These are phyloP conservation scores for Drosophila sp. DNA, from an alignment of 1,140 invertebrate species.

Conservation along the genomic window DNA sequence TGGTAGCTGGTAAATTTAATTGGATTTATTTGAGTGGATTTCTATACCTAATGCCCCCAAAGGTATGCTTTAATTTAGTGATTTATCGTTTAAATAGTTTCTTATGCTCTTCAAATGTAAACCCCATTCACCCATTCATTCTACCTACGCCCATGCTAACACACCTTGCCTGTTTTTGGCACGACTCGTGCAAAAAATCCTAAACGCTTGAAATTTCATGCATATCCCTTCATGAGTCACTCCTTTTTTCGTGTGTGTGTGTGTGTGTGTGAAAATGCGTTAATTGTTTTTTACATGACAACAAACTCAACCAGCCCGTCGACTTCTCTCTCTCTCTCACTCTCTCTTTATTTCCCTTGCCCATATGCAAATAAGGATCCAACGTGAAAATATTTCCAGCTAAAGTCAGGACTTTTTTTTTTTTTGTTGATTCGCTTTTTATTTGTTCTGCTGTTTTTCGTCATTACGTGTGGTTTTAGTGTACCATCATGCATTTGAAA, in stretches of 20 bases:
- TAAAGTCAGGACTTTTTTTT: conserved; percentile 18
- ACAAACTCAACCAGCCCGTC: conserved; percentile 28
- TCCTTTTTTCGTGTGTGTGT: conserved; percentile 24
- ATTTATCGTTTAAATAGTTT: too few species aligned
- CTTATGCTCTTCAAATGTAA: too few species aligned
- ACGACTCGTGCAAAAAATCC: conserved; percentile 60
- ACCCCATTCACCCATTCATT: too few species aligned
- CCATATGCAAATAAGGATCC: conserved; percentile 51
- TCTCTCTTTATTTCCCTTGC: conserved; percentile 2
- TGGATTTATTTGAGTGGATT: too few species aligned
- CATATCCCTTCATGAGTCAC: conserved; percentile 60
- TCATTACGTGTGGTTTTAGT: conserved; percentile 36
- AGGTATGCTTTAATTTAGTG: too few species aligned
- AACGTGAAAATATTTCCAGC: conserved; percentile 72
- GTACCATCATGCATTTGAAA: conserved; percentile 55
- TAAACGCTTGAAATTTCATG: conserved; percentile 50
- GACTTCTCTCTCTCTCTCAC: conserved; percentile 21
- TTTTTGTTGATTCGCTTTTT: conserved; percentile 13
- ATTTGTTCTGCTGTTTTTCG: conserved; percentile 10
- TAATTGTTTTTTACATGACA: conserved; percentile 69
- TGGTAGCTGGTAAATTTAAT: too few species aligned
- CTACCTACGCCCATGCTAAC: conserved; percentile 17
- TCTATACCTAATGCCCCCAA: too few species aligned
- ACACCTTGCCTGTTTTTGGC: conserved; percentile 8
- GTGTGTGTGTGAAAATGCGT: conserved; percentile 42